Evolutionary conservation across 37 sponge, comb jelly and placozoan species (phyloP), one percentile per base, ranked within the genome.

Genomic region (Haliclona indistincta): DNA sequence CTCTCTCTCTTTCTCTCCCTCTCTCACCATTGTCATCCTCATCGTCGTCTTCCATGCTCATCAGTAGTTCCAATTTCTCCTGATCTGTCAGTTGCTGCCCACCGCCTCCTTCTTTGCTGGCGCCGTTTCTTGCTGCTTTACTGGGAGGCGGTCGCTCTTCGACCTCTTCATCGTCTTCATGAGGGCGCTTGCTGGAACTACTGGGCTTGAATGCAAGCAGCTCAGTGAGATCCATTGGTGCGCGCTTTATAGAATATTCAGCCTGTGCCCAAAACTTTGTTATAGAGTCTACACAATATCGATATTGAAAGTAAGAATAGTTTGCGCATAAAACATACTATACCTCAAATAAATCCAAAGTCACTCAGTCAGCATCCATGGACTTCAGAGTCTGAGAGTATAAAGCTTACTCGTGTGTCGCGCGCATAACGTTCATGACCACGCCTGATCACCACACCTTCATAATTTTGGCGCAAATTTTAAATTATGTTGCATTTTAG

Each of bases 31-130:
- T 70, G 22, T 29, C 38, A 5, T 33, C 85, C 3, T 81, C 79
- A 17, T 93, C 83, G 30, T 85, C 89, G 32, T 93, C 94, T n/a
- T 71, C 85, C 55, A 88, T 26, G 43, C 60, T 83, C 70, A 82
- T 82, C 28, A 93, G 68, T 33, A 93, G 64, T 25, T 67, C 61
- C 52, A 93, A 62, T 37, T 89, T 84, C 63, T 93, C 89, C 29
- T 88, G 83, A 23, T 93, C 84, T 23, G 86, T 81, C n/a, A 88
- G 40, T 36, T 79, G 70, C 39, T 70, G 70, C 55, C 61, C 37
- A 19, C 71, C 82, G 25, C 49, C 64, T 41, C 4, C 52, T 15
- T 6, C 70, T n/a, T 44, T 49, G 2, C 64, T 22, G 39, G 77
- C 71, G 20, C 41, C 29, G 34, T 22, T 35, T 37, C 77, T 20